Base-by-base conservation (phyloP, 2,113 vertebrate genomes). In the Nerophis ophidion region DNA sequence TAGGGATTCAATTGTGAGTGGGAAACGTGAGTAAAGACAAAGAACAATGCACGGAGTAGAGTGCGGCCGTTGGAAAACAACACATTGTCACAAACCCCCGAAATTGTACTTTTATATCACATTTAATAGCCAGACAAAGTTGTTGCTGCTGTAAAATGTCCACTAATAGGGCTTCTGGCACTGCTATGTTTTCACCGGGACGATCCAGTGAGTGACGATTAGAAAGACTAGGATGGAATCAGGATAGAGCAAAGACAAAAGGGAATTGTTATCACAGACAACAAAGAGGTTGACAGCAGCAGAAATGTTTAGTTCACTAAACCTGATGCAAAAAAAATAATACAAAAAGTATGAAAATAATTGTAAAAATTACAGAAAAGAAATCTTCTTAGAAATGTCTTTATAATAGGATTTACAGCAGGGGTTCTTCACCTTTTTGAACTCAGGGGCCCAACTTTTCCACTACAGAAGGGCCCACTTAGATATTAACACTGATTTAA, bases 1-100 rank as follows among this genome's bases (percentile, higher is more conserved):
- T 72, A 9, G 68, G 35, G 66, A 74, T 58, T 64, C 61, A 68
- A 26, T 54, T 63, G 68, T 13, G 15, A 65, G 48, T 60, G 4
- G 12, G 33, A 34, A 35, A 40, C 57, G 36, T 42, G 14, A 59
- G 42, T 11, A 15, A 68, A 57, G 42, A 60, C 6, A 55, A 6
- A 7, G 3, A 42, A 52, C 11, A 26, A 17, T 60, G 5, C 42
- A 13, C 1, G 15, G 35, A 1, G 0, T 5, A 14, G 36, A 34
- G 42, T 42, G 42, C 17, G 16, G 48, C 17, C 50, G 12, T 15
- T 38, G 15, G 12, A 54, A 51, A 61, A 63, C 46, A 34, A 49
- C 8, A 58, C 1, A 9, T 16, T 35, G 17, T 35, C 7, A 53
- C 60, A 60, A 52, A 60, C 48, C 56, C 12, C 13, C 36, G 19